Conservation (phyloP, 2,113 vertebrate species). For the Bothrops jararaca region DNA sequence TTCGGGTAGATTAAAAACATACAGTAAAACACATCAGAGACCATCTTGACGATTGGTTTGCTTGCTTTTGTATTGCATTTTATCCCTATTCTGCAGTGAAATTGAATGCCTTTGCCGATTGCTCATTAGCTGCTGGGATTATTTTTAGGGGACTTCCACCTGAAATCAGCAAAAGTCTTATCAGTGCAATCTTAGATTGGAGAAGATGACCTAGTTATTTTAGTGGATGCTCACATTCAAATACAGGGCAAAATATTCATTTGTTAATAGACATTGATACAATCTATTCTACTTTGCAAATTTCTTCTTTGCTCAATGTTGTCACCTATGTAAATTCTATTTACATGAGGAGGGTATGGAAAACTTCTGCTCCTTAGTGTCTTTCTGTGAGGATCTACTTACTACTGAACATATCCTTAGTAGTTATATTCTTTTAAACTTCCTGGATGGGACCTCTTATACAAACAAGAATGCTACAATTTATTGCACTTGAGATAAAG, state of each 20-base stretch:
- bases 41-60: neutral
- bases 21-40: neutral
- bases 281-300: neutral
- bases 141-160: neutral
- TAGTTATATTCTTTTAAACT: neutral
- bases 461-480: neutral
- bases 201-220: neutral
- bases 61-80: neutral
- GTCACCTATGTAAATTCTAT: neutral
- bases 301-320: neutral
- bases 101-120: neutral
- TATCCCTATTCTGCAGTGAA: neutral
- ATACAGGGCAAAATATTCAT: neutral
- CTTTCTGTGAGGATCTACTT: neutral
- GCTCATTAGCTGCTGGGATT: neutral
- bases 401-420: neutral
- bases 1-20: neutral
- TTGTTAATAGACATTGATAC: neutral
- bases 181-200: neutral
- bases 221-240: neutral
- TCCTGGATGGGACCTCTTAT: neutral
- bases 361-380: neutral
- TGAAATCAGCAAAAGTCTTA: neutral
- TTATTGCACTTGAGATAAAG: neutral
- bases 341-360: neutral